Evolutionary conservation across 2,888 invertebrate genomes (phyloP).

Genomic region (Ornithoptera priamus): DNA sequence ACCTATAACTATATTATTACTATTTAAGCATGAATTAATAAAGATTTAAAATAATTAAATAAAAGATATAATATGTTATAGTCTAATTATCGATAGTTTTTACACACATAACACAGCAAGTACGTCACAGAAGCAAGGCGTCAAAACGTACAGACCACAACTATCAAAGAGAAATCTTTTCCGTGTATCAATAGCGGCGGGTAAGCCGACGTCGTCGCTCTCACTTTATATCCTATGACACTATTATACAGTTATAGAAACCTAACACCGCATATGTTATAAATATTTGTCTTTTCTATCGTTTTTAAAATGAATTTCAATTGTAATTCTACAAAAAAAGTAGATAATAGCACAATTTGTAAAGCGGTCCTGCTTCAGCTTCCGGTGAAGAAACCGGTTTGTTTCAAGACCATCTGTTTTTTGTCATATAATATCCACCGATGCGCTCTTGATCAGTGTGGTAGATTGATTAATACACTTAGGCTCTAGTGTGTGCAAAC

Average conservation of each 20-base stretch:
- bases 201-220: conserved; percentile 64
- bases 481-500: too few relatives aligned
- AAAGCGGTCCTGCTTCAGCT: too few relatives aligned
- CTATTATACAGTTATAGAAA: conserved; percentile 15
- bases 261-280: conserved; percentile 5
- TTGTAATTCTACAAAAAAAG: background rate
- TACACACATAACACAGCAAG: background rate
- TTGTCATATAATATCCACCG: too few relatives aligned
- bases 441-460: too few relatives aligned
- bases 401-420: too few relatives aligned
- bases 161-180: conserved; percentile 82
- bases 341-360: too few relatives aligned
- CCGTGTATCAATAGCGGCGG: conserved; percentile 78
- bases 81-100: conserved; percentile 9
- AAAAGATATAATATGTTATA: background rate
- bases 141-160: conserved; percentile 75
- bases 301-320: background rate
- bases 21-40: too few relatives aligned
- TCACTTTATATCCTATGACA: conserved; percentile 45
- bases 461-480: too few relatives aligned
- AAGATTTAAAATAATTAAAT: background rate
- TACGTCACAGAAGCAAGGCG: conserved; percentile 53
- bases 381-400: too few relatives aligned
- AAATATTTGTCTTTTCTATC: background rate
- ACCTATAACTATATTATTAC: too few relatives aligned